A percentile compares a stretch with the other conserved stretches of the same genome.
Evolutionary conservation across 2,797 vertebrate species (phyloP).

Genomic region (Aldrovandia affinis): DNA sequence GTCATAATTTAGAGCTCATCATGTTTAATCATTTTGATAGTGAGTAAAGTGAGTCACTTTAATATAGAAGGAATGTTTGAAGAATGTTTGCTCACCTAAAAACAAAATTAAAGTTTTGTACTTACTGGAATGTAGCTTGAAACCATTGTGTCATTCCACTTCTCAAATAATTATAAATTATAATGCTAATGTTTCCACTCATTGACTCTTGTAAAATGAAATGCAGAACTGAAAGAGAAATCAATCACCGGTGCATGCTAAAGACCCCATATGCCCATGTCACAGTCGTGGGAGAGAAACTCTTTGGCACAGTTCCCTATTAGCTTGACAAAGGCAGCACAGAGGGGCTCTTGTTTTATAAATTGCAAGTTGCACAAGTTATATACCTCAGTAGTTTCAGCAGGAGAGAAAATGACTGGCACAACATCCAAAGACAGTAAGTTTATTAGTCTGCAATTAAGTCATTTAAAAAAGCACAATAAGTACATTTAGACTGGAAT

Average conservation of each 20-base stretch:
- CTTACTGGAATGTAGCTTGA: not conserved
- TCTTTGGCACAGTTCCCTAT: not conserved
- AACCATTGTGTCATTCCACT: not conserved
- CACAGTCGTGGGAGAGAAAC: not conserved
- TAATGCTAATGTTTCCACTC: not conserved
- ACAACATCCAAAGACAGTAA: slow-evolving; percentile 50
- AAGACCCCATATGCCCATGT: not conserved
- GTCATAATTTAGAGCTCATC: not conserved
- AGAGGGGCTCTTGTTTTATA: not conserved
- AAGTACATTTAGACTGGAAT: slow-evolving; percentile 16
- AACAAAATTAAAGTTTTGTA: not conserved
- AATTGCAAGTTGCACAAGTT: not conserved
- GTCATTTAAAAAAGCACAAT: slow-evolving; percentile 59
- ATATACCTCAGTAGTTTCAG: slow-evolving; percentile 13
- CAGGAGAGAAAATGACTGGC: slow-evolving; percentile 20
- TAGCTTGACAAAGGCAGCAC: not conserved
- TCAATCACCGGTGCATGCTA: not conserved
- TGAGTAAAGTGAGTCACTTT: not conserved
- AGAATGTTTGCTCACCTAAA: not conserved
- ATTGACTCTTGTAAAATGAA: not conserved
- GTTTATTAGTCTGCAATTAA: slow-evolving; percentile 63
- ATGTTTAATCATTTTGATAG: not conserved
- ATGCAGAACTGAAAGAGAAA: not conserved
- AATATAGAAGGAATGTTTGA: not conserved
- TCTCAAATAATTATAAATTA: not conserved